Evolutionary conservation across 2,797 vertebrate species (phyloP).

Genomic region (Mormyrops boulengeri): DNA sequence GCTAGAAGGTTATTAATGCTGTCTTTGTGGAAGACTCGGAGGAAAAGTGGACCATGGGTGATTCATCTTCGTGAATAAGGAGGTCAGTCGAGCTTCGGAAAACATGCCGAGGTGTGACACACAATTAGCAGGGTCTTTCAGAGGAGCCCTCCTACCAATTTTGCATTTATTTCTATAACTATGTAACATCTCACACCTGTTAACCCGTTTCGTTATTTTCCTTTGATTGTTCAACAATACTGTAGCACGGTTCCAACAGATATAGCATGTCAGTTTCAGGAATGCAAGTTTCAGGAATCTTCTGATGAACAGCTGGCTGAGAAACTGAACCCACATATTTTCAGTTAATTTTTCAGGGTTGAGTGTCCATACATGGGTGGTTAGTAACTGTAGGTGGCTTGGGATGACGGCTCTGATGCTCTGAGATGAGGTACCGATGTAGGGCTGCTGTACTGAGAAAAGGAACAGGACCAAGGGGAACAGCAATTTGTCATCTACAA

Average conservation of each 20-base stretch:
- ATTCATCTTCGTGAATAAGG: neutral
- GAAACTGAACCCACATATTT: neutral
- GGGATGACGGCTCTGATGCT: neutral
- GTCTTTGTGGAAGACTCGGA: neutral
- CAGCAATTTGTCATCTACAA: neutral
- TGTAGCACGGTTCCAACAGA: neutral
- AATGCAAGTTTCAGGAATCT: neutral
- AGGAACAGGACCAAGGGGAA: neutral
- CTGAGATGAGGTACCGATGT: neutral
- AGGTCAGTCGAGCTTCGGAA: neutral
- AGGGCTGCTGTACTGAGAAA: neutral
- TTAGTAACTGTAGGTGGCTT: neutral
- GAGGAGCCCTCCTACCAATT: neutral
- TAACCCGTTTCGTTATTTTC: neutral
- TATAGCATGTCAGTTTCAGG: neutral
- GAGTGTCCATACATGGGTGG: neutral
- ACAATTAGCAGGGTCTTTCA: neutral
- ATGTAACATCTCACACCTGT: neutral
- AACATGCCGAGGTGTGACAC: neutral
- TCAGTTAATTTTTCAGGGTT: neutral
- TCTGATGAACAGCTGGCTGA: neutral
- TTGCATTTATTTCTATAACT: neutral
- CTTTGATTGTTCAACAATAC: neutral
- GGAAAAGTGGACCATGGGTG: neutral
- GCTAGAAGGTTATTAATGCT: neutral